These are phyloP conservation scores for Crematogaster levior DNA, from an alignment of 2,888 invertebrate species.

Conservation along the genomic window DNA sequence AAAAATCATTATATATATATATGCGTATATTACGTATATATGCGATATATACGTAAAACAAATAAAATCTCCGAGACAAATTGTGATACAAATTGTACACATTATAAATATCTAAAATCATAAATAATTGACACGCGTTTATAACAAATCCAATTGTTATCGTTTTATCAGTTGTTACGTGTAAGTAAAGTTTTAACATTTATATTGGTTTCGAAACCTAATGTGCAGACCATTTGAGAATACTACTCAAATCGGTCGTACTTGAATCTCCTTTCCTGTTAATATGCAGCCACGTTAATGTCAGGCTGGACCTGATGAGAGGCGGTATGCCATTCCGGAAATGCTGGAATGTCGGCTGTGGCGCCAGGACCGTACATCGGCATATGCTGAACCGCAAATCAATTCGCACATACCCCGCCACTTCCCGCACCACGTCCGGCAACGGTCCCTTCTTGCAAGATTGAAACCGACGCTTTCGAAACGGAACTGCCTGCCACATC, in stretches of 20 bases:
- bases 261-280: conserved; percentile 75
- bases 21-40: no score
- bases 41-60: no score
- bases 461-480: conserved; percentile 64
- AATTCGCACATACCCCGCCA: conserved; percentile 75
- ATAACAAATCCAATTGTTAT: neutral
- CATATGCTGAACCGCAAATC: conserved; percentile 81
- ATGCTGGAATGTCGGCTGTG: conserved; percentile 80
- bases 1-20: no score
- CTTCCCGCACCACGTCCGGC: conserved; percentile 52
- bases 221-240: conserved; percentile 29
- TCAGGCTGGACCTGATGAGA: conserved; percentile 65
- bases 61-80: neutral
- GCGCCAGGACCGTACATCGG: conserved; percentile 78
- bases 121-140: neutral
- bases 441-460: conserved; percentile 61
- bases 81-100: neutral
- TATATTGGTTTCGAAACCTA: neutral
- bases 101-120: neutral
- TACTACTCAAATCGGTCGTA: conserved; percentile 62
- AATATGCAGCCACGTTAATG: conserved; percentile 76
- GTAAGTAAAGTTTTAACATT: neutral
- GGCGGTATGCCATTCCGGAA: conserved; percentile 81
- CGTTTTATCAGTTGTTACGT: neutral
- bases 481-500: conserved; percentile 50